A percentile compares a stretch with the other conserved stretches of the same genome.
Evolutionary conservation across 2,888 invertebrate genomes (phyloP).

Genomic region (Pachydiplax longipennis): DNA sequence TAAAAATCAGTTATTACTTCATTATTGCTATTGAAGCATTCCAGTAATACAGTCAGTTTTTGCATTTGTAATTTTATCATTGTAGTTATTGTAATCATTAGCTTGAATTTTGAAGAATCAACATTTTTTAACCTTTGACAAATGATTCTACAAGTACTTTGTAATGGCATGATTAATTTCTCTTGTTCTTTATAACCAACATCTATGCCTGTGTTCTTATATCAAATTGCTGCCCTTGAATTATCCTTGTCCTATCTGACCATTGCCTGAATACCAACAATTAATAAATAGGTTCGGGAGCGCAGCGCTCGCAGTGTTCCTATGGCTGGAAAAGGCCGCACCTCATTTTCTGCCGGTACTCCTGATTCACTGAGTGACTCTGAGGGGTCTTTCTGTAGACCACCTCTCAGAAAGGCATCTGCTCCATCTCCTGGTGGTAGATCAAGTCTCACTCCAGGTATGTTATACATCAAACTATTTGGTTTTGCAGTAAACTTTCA

Average conservation of each 20-base stretch:
- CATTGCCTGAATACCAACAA: background rate
- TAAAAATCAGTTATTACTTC: background rate
- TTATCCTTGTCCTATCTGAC: background rate
- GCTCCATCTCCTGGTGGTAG: slow-evolving; percentile 55
- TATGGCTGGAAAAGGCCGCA: slow-evolving; percentile 77
- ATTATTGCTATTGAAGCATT: background rate
- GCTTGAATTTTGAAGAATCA: background rate
- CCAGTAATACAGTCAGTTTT: background rate
- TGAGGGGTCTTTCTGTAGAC: slow-evolving; percentile 75
- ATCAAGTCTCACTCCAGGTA: slow-evolving; percentile 76
- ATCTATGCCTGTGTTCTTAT: background rate
- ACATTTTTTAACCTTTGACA: background rate
- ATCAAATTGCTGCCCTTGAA: background rate
- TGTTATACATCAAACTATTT: background rate
- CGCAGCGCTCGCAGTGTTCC: slow-evolving; percentile 90
- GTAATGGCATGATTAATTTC: background rate
- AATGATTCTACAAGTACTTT: background rate
- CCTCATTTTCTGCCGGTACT: slow-evolving; percentile 84
- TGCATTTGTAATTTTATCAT: background rate
- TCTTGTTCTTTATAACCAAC: background rate
- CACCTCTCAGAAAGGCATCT: slow-evolving; percentile 60
- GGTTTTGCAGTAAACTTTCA: too few species aligned
- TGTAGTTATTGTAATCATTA: background rate
- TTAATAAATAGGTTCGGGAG: slow-evolving; percentile 79
- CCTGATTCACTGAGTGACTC: slow-evolving; percentile 90